Base-by-base conservation (phyloP, 1,140 invertebrate genomes). In the Sycophaga agraensis region DNA sequence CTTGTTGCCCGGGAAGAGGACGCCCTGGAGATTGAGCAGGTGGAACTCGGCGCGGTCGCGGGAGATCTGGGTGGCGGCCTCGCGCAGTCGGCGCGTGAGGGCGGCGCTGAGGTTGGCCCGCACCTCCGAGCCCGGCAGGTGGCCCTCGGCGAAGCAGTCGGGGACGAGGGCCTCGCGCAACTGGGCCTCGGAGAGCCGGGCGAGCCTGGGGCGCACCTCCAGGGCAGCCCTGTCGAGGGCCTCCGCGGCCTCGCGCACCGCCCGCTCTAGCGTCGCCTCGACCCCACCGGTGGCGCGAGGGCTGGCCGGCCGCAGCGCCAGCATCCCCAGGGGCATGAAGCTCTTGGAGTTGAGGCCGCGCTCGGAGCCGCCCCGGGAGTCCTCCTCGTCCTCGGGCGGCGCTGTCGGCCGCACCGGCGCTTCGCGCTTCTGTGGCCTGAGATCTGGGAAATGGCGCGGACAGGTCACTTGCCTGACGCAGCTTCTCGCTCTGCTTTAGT, bases 311-410 rank as follows among this genome's bases (percentile, higher is more conserved):
- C 77, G 72, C 5, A 81, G 55, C 0, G 75, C 79, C 6, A 81
- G 68, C 79, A 80, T 80, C 1, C 79, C 79, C 24, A 79, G 68
- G 0, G 79, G 79, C 79, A 81, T 80, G 49, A 79, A 79, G 56
- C 71, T 79, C 54, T 80, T 81, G 14, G 79, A 77, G 59, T 80
- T 80, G 4, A 73, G 22, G 8, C 12, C 43, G 14, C 58, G 63
- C 34, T 72, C 74, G 59, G 73, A 69, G 39, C 40, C 50, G 2
- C 66, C 49, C 21, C 59, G 24, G 7, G 75, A 72, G 5, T 79
- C 77, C 9, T 76, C 77, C 6, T 76, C 73, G 6, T 76, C 73
- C 9, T 68, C 67, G 17, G 31, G 7, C 7, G 14, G 48, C 49
- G 31, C 42, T 1, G 24, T 6, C 46, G 17, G 0, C 28, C 21